phyloP scores from a whole-genome alignment of 2,888 invertebrate genomes.

The Drosophila birchii region DNA sequence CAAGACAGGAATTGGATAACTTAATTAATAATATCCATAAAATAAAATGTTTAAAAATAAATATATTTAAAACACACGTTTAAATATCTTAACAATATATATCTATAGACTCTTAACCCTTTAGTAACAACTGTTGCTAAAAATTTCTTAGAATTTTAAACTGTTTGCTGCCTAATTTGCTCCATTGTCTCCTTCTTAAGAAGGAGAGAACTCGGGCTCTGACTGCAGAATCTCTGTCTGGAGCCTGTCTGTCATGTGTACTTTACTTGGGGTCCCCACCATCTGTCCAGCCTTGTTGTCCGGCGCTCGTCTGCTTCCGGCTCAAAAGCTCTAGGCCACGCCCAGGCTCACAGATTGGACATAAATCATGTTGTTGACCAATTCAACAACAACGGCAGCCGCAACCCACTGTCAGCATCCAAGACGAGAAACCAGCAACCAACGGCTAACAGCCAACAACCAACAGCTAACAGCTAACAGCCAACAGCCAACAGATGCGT shows the following conservation, averaged over 20 bases:
- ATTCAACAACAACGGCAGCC: conserved; percentile 44
- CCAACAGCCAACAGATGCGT: conserved; percentile 43
- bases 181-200: background rate
- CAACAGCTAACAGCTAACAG: background rate
- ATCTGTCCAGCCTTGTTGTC: conserved; percentile 20
- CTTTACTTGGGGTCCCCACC: background rate
- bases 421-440: conserved; percentile 20
- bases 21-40: background rate
- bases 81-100: too few relatives aligned
- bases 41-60: background rate
- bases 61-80: background rate
- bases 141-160: background rate
- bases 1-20: too few relatives aligned
- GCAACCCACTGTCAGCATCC: conserved; percentile 46
- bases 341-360: conserved; percentile 42
- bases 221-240: conserved; percentile 24
- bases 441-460: conserved; percentile 9
- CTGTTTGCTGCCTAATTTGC: background rate
- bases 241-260: conserved; percentile 39
- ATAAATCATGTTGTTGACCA: conserved; percentile 47
- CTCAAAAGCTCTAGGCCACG: conserved; percentile 44
- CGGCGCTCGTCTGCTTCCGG: conserved; percentile 48
- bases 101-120: background rate
- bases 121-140: background rate
- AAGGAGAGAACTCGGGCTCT: background rate